Base-by-base conservation (phyloP, 2,797 vertebrate genomes). In the Valencia hispanica region DNA sequence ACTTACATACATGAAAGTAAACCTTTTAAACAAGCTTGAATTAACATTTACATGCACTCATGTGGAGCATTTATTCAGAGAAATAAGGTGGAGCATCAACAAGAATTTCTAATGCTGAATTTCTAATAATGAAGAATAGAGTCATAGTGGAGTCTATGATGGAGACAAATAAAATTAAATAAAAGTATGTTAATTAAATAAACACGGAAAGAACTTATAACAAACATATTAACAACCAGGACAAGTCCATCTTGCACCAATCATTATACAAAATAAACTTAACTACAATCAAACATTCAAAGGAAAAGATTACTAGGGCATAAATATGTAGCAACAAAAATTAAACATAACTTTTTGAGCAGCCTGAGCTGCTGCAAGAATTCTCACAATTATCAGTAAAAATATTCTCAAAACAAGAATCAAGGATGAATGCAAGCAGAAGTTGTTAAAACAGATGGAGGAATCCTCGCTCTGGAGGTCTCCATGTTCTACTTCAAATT, bases 361-460 rank as follows among this genome's bases (percentile, higher is more conserved):
- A 34, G 68, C 47, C 45, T 50, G 68, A 76, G 59, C 79, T 51
- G 81, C 63, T 51, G 77, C 66, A 79, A 84, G 84, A 77, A 83
- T 73, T 43, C 47, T 80, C 81, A 82, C 36, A 80, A 77, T 55
- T 75, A 80, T 83, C 32, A 68, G 76, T 78, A 82, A 55, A 89
- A 91, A 92, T 83, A 82, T 88, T 73, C 79, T 84, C 59, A 79
- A 82, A 85, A 80, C 17, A 79, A 79, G 68, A 74, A 48, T 88
- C 70, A 81, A 71, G 48, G 48, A 69, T 76, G 63, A 79, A 25
- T 1, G 18, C 10, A 39, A 41, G 12, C 22, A n/a, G 14, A 66
- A 39, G 39, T 65, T 39, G 25, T 5, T 22, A 20, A n/a, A 20
- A 80, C 53, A 65, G 65, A 82, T 59, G 36, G n/a, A 79, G 77